Base-by-base conservation (phyloP, 2,888 invertebrate species). In the Galeruca laticollis region DNA sequence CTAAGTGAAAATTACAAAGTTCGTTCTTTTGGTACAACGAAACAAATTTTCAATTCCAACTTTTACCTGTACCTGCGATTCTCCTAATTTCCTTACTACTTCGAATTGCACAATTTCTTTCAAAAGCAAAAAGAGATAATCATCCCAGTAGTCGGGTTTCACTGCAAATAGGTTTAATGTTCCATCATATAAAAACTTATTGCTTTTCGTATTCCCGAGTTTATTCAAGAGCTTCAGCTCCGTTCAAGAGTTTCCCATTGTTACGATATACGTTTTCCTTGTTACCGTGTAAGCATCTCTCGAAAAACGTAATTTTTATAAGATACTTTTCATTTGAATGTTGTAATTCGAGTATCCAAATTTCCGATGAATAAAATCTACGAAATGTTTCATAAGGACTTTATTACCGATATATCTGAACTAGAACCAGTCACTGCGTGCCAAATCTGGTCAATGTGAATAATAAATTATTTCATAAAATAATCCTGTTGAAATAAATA, bases 21-120 rank as follows among this genome's bases (percentile, higher is more conserved):
- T 61, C 33, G 18, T 61, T 49, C 31, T 49, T 61, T 47, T 47
- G 47, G 18, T 11, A 33, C 47, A 47, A 33, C 61, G 43, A 64
- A 64, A 49, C 64, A 54, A 64, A 64, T 56, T 64, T 56, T 64
- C 56, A 64, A 63, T 63, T 63, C 40, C 21, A 54, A 54, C n/a
- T 43, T 64, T 20, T 31, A 31, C 26, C n/a, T 54, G 63, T 18
- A 40, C 18, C 33, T n/a, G 20, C 62, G 21, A 62, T 62, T 62
- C 52, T 40, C 54, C 43, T 56, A 43, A 64, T 56, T 64, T 64
- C 43, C 64, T 54, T 40, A 20, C 43, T 40, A 56, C 54, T 64
- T 63, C 20, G 13, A 64, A 56, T 54, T 37, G 64, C 31, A 64
- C 43, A 64, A 64, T 54, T 63, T 37, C 63, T 54, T 52, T 63